Conservation (phyloP, 1,140 invertebrate genomes). For the Drosophila prosaltans region DNA sequence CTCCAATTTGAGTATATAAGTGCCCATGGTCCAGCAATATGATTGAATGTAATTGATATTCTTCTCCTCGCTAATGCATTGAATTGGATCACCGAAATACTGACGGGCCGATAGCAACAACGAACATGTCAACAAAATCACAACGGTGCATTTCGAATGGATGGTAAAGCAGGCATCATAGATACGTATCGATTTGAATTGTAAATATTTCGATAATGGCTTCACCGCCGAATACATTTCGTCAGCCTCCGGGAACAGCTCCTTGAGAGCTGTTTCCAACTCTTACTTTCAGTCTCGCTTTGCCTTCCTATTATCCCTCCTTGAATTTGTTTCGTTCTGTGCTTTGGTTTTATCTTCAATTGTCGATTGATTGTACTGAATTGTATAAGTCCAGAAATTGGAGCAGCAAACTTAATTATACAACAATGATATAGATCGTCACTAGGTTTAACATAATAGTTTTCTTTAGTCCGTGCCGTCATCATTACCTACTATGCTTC, state of each 20-base stretch:
- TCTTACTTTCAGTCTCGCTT: conserved; percentile 23
- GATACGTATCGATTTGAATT: conserved; percentile 86
- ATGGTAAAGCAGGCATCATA: conserved; percentile 88
- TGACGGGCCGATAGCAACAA: conserved; percentile 88
- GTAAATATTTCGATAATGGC: conserved; percentile 84
- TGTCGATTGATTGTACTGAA: not conserved
- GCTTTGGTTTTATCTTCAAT: not conserved
- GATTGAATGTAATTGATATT: conserved; percentile 87
- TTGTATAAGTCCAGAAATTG: not conserved
- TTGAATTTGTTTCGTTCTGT: not conserved
- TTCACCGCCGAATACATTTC: conserved; percentile 80
- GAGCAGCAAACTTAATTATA: conserved; percentile 3
- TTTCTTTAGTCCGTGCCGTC: conserved; percentile 57
- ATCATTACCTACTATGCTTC: conserved; percentile 44
- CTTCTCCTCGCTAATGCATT: conserved; percentile 85
- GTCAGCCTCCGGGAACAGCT: conserved; percentile 66
- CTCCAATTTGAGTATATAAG: conserved; percentile 86
- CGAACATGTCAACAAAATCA: conserved; percentile 87
- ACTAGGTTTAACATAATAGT: conserved; percentile 59
- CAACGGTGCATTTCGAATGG: conserved; percentile 88
- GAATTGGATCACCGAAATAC: conserved; percentile 89
- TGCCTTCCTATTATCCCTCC: not conserved
- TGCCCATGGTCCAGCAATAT: conserved; percentile 92
- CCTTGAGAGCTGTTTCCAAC: conserved; percentile 64
- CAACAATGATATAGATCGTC: conserved; percentile 42